Evolutionary conservation across 2,797 vertebrate genomes (phyloP), one percentile per base, ranked within the genome.

Genomic region (Silurus lanzhouensis): DNA sequence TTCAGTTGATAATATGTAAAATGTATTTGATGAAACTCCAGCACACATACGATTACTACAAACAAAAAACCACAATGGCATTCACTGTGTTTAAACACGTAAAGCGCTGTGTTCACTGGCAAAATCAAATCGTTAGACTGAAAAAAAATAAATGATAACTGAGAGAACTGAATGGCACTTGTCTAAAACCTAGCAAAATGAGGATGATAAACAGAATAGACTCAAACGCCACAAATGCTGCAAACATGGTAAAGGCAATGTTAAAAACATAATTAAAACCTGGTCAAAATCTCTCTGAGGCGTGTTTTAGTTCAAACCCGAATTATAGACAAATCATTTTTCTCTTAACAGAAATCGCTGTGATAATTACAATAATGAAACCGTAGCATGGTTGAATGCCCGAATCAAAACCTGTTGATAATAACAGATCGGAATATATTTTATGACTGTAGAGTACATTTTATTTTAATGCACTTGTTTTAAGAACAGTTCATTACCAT

Each of bases 311-410:
- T 17, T 74, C 20, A 22, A 17, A 60, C 25, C 27, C 13, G 6
- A 38, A 44, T 61, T 61, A 78, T 7, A 14, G 58, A 22, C 31
- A 61, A 61, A 78, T 61, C 6, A 17, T 57, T 57, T 15, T 57
- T 57, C 57, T 61, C 6, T 5, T 71, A 55, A n/a, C 27, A 61
- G 57, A 78, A 60, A 44, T 61, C 5, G 57, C 48, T 78, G 76
- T 44, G 75, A 13, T 78, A 17, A 78, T 61, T 78, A 78, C 10
- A 22, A 38, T 78, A 61, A 78, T 61, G 46, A 61, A 14, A 44
- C 58, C 38, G 17, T 20, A 31, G 77, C 31, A 63, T 1, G 20
- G 31, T 2, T 46, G 60, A 63, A 46, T 10, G 61, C 61, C 64
- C 14, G 20, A 80, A 66, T 48, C 13, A 17, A 61, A 80, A 80